Conservation (phyloP, 2,113 vertebrate genomes). For the Casuarius casuarius region DNA sequence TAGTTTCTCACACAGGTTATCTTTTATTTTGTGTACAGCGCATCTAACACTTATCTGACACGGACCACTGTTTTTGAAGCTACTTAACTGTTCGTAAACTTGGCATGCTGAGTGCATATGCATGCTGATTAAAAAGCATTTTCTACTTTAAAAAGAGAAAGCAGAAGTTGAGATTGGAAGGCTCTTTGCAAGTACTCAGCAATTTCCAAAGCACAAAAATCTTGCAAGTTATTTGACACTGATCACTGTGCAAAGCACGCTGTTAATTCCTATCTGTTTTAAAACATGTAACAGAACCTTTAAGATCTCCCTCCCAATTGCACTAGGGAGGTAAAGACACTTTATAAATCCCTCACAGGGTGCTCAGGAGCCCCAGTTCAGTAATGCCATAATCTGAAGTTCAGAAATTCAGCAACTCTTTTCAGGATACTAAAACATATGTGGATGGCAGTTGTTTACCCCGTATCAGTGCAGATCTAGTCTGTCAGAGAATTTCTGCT, state of each 20-base stretch:
- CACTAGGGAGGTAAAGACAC: neutral
- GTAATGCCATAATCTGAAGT: neutral
- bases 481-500: neutral
- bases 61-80: neutral
- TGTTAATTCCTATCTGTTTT: no score
- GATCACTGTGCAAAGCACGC: neutral
- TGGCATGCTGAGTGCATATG: accelerated
- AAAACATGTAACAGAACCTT: accelerated
- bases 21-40: neutral
- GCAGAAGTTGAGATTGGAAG: neutral
- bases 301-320: neutral
- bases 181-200: neutral
- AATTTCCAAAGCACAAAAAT: neutral
- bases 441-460: neutral
- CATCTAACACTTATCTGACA: neutral
- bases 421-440: neutral
- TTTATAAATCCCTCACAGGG: neutral
- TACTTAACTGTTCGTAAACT: neutral
- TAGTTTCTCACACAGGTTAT: neutral
- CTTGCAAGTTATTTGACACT: neutral
- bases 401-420: neutral
- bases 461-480: neutral
- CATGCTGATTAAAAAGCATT: neutral
- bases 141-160: neutral
- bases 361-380: neutral